A percentile compares a stretch with the other conserved stretches of the same genome.
Conservation (phyloP, 2,797 vertebrate genomes). For the Crenuchus spilurus region DNA sequence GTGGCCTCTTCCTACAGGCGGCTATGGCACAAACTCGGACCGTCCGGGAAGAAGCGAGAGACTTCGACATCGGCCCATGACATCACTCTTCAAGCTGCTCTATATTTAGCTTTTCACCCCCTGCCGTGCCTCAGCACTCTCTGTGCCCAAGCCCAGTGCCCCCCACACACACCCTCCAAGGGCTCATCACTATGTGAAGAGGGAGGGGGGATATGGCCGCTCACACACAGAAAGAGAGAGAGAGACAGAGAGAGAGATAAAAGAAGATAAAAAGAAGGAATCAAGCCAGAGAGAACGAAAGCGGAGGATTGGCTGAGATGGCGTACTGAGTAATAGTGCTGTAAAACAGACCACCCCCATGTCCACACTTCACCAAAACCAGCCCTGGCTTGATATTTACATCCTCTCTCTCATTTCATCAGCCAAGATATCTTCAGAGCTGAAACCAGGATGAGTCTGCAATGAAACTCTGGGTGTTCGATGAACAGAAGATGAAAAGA, state of each 20-base stretch:
- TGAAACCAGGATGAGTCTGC: slow-evolving; percentile 29
- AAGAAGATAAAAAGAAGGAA: slow-evolving; percentile 18
- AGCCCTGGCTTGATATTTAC: slow-evolving; percentile 5
- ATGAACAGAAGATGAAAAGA: slow-evolving; percentile 6
- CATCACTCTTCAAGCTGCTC: slow-evolving; percentile 76
- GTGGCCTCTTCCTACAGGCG: not conserved
- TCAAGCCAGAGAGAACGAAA: not conserved
- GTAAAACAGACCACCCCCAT: slow-evolving; percentile 69
- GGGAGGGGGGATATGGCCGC: slow-evolving; percentile 51
- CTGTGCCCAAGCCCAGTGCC: slow-evolving; percentile 63
- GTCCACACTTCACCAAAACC: not conserved
- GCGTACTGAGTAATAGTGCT: slow-evolving; percentile 67
- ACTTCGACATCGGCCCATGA: slow-evolving; percentile 67
- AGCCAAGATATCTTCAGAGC: slow-evolving; percentile 38
- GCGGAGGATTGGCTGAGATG: slow-evolving; percentile 31
- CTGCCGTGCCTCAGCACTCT: slow-evolving; percentile 72
- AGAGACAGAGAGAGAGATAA: slow-evolving; percentile 39
- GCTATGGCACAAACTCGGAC: not conserved
- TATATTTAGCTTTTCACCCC: slow-evolving; percentile 80
- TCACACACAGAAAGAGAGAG: slow-evolving; percentile 44
- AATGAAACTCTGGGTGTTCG: slow-evolving; percentile 61
- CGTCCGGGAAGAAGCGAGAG: slow-evolving; percentile 52
- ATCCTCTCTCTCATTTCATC: slow-evolving; percentile 9
- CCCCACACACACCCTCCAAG: slow-evolving; percentile 58
- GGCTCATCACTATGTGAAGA: slow-evolving; percentile 62